Evolutionary conservation across 1,140 invertebrate species (phyloP).

Genomic region (Chironomus tepperi): DNA sequence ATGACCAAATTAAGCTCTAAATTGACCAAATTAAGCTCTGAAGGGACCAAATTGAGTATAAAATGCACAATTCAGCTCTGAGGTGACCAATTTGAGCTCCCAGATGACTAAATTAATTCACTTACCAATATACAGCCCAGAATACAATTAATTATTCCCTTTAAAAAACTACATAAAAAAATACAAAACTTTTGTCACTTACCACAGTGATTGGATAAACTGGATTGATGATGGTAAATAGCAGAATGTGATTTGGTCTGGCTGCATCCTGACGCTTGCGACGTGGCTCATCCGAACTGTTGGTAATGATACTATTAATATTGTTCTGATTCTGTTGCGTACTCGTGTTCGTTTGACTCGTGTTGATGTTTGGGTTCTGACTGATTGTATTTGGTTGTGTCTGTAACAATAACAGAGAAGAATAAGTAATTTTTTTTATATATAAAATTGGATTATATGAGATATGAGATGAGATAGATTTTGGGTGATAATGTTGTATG

Average conservation of each 20-base stretch:
- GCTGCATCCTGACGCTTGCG: conserved; percentile 53
- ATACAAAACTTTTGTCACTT: conserved; percentile 61
- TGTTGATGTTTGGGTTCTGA: conserved; percentile 22
- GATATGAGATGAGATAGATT: no score
- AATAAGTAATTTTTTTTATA: not conserved
- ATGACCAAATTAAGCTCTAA: no score
- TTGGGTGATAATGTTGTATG: no score
- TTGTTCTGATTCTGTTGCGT: conserved; percentile 5
- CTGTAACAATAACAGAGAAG: not conserved
- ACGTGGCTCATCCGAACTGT: conserved; percentile 46
- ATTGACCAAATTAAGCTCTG: no score
- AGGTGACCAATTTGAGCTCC: no score
- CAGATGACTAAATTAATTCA: no score
- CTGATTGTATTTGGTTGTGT: conserved; percentile 23
- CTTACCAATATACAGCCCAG: no score
- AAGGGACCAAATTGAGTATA: no score
- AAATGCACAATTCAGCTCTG: no score
- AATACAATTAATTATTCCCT: no score
- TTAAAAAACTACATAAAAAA: not conserved
- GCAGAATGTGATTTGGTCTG: conserved; percentile 82
- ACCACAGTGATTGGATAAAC: conserved; percentile 98
- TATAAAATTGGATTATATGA: not conserved
- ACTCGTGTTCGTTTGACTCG: not conserved
- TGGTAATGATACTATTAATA: conserved; percentile 19
- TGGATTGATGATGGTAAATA: conserved; percentile 93